These are phyloP conservation scores for Pseudomyrmex dendroicus DNA, from an alignment of 1,140 invertebrate species.

Conservation along the genomic window DNA sequence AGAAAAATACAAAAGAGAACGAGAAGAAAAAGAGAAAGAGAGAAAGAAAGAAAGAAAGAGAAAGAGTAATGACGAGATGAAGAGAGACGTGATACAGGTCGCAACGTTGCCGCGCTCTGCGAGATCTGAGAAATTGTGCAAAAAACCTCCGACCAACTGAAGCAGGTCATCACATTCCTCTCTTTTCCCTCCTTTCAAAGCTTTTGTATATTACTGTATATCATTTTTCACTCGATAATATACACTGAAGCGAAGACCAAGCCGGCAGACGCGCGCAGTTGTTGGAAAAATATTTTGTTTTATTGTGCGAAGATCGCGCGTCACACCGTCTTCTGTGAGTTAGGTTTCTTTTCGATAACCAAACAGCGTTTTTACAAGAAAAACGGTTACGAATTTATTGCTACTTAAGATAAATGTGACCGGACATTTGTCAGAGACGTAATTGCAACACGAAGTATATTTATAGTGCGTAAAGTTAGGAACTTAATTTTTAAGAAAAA, in stretches of 20 bases:
- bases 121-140: conserved; percentile 66
- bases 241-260: neutral
- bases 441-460: too few species aligned
- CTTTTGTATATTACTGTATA: conserved; percentile 6
- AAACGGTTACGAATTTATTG: too few species aligned
- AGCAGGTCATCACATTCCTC: conserved; percentile 61
- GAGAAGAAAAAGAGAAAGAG: conserved; percentile 47
- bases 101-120: conserved; percentile 79
- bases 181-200: conserved; percentile 43
- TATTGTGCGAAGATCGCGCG: too few species aligned
- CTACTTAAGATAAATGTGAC: too few species aligned
- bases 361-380: too few species aligned
- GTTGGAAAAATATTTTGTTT: too few species aligned
- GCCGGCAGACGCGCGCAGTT: too few species aligned
- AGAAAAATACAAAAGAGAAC: conserved; percentile 33
- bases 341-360: too few species aligned
- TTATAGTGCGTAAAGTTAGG: too few species aligned
- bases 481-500: too few species aligned
- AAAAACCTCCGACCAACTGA: conserved; percentile 66
- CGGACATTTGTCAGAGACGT: too few species aligned
- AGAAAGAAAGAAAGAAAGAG: conserved; percentile 16
- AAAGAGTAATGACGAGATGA: conserved; percentile 43
- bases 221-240: conserved; percentile 1
- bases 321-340: too few species aligned
- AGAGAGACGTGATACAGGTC: conserved; percentile 60